Percentiles rank a stretch among this genome's conserved stretches.
These are phyloP conservation scores for Mesoclemmys tuberculata DNA, from an alignment of 2,113 vertebrate species.

Conservation along the genomic window DNA sequence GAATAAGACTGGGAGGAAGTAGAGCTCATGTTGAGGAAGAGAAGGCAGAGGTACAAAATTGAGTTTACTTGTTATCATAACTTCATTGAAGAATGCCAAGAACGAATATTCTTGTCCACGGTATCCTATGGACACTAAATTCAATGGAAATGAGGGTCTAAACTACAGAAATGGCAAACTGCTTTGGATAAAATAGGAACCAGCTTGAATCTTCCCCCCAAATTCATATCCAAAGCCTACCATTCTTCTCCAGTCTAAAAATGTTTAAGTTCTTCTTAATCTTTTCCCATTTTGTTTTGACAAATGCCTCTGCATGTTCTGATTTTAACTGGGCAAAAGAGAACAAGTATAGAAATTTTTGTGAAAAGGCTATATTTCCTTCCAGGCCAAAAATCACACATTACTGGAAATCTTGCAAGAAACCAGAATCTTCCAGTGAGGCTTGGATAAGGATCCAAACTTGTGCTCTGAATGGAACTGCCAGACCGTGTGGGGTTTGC, in stretches of 20 bases:
- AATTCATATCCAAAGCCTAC: not conserved
- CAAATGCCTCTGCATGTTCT: slow-evolving; percentile 11
- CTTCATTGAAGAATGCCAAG: not conserved
- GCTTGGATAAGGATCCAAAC: not conserved
- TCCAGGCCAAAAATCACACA: slow-evolving; percentile 27
- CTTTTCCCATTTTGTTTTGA: slow-evolving; percentile 19
- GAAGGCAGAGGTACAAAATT: not conserved
- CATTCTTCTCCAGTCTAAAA: not conserved
- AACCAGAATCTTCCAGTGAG: not conserved
- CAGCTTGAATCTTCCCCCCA: not conserved
- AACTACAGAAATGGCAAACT: not conserved
- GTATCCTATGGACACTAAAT: not conserved
- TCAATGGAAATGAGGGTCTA: not conserved
- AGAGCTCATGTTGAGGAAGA: not conserved
- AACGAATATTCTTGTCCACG: not conserved
- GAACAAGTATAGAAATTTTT: not conserved
- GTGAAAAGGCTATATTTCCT: slow-evolving; percentile 20
- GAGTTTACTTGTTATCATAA: not conserved
- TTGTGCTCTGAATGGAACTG: not conserved
- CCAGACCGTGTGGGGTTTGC: not conserved
- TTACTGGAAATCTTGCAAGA: not conserved
- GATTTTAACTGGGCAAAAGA: not conserved
- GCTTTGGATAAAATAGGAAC: not conserved
- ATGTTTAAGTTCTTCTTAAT: not conserved
- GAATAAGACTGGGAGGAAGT: not conserved